Evolutionary conservation across 2,888 invertebrate genomes (phyloP), one percentile per base, ranked within the genome.

Genomic region (Escarpia spicata): DNA sequence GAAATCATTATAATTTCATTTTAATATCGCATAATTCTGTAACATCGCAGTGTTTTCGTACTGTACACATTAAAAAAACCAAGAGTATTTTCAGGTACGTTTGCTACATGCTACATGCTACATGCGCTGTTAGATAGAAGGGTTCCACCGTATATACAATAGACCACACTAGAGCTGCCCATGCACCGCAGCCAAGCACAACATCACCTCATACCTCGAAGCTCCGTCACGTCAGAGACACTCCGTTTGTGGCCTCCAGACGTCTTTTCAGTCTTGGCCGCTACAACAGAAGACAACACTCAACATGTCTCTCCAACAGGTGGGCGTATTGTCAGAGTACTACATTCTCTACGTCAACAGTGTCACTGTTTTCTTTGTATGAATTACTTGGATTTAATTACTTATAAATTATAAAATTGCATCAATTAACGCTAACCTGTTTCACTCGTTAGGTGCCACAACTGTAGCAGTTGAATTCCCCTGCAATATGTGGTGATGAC

Each of bases 141-240:
- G 60, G 75, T 75, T 75, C 75, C 75, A 75, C 75, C n/a, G 19
- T 75, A 75, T 75, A 26, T 75, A 75, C n/a, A 75, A 75, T 75
- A 75, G 75, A 75, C 19, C 75, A 75, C 75, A 75, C 75, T 75
- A n/a, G 26, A 15, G n/a, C 26, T 75, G 75, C 19, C 75, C 75
- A 75, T 75, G 75, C 75, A 75, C 75, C 75, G n/a, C 75, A 75
- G 75, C 75, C 75, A 19, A 75, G 75, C 75, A 75, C 75, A 75
- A 75, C 75, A 75, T 75, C 75, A 75, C 75, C 75, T 75, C 75
- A 75, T 75, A 75, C 75, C 75, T 75, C 75, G 75, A 19, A 75
- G 75, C 75, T 75, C 75, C 6, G 75, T 75, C 26, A 75, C 75
- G 26, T 75, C 75, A 19, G 75, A 75, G 1, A 75, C 75, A 75